Evolutionary conservation across 2,113 vertebrate species (phyloP), one percentile per base, ranked within the genome.

Genomic region (Perca flavescens): DNA sequence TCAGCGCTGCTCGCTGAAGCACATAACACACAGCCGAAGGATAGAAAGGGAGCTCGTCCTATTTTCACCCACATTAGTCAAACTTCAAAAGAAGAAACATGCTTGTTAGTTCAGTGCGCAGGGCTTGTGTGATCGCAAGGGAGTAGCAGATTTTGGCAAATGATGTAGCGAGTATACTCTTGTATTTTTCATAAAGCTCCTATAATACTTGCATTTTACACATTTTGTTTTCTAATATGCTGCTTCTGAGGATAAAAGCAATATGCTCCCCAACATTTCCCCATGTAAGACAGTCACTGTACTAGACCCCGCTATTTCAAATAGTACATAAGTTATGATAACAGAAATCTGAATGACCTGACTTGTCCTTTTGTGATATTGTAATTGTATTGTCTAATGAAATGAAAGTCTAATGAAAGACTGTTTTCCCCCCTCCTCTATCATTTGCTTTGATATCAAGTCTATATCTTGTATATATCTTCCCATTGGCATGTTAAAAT

Each of bases 61-160:
- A 57, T 74, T 87, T 88, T 83, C 53, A 64, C n/a, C 28, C 22
- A 52, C 46, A 53, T 34, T 74, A 64, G 50, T 73, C 64, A 79
- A 68, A 86, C 61, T 76, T 80, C 11, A 74, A 46, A 83, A 10
- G 19, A 53, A 75, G 15, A 75, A 70, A 64, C 22, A 21, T 5
- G 36, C 52, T 61, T 63, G 56, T 77, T 50, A 57, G 25, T 36
- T 85, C 17, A 49, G 31, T 53, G 12, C 0, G 5, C 65, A 40
- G 50, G n/a, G 60, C 68, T 66, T 4, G 4, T 40, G 46, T 82
- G 47, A 84, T 84, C 2, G 1, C 40, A 28, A 69, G 67, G 40
- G 62, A 79, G 40, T 0, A 25, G 17, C 61, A 69, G 31, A 36
- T 34, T 82, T 82, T 25, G 28, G 21, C 17, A 21, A 21, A 64